phyloP scores from a whole-genome alignment of 2,888 invertebrate genomes.

The Phasia obesa region DNA sequence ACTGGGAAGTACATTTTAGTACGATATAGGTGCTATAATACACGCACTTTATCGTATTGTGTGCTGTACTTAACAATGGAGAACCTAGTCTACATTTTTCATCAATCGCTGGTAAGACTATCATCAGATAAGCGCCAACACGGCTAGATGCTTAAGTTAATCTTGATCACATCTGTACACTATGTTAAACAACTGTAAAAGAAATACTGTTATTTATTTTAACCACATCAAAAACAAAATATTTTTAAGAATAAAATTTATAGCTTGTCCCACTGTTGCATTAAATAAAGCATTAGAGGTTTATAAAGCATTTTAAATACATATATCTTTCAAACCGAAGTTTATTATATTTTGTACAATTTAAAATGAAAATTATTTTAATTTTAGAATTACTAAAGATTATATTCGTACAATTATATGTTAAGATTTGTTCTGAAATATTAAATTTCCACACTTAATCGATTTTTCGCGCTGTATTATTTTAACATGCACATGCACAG shows the following conservation, averaged over 20 bases:
- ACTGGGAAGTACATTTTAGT: too few species aligned
- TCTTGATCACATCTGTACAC: too few species aligned
- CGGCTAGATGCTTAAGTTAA: too few species aligned
- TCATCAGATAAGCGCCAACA: too few species aligned
- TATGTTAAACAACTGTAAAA: too few species aligned
- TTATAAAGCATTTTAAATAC: background rate
- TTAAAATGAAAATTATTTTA: background rate
- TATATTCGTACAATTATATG: background rate
- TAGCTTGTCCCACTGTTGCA: conserved; percentile 8
- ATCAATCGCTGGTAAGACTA: too few species aligned
- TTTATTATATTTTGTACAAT: too few species aligned
- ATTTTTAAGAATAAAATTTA: background rate
- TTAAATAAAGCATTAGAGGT: background rate
- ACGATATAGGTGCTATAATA: too few species aligned
- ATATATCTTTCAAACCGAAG: too few species aligned
- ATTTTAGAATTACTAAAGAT: background rate
- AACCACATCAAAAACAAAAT: background rate
- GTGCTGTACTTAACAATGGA: too few species aligned
- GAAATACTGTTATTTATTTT: background rate
- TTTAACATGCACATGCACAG: conserved; percentile 27
- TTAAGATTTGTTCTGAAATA: background rate
- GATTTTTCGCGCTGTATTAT: conserved; percentile 69
- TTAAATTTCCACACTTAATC: conserved; percentile 57
- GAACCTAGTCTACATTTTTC: too few species aligned
- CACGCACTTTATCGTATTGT: too few species aligned